Evolutionary conservation across 2,797 vertebrate genomes (phyloP), one percentile per base, ranked within the genome.

Genomic region (Hylomyscus alleni): DNA sequence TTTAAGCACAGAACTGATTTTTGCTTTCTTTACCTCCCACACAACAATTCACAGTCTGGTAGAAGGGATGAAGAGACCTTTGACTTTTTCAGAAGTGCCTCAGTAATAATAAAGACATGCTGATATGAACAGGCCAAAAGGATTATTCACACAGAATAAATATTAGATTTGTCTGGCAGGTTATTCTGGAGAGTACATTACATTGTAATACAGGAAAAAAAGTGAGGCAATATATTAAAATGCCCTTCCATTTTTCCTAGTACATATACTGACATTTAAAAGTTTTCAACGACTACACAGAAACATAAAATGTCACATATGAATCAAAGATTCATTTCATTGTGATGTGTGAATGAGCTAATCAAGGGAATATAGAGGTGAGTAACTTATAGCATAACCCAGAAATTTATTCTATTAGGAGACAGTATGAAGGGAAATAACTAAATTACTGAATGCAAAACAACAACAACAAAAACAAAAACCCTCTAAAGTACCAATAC

Each of bases 361-460:
- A 31, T 90, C 47, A 72, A 94, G 88, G 65, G 50, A n/a, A 73
- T 50, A 54, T 4, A 76, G 47, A 88, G 9, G 31, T 90, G 82
- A 92, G 10, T 82, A 67, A 54, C 22, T 91, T 62, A 95, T 2
- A 72, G 37, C 26, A 50, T 77, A 96, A 88, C 15, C 31, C 37
- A 86, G 44, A 37, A 92, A 93, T 50, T 75, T 20, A 78, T 72
- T 22, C 31, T 60, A 82, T 52, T 17, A 82, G 50, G 44, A 69
- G 44, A 69, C 81, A 91, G 60, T 47, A 69, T 4, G 40, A 77
- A 89, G 78, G n/a, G 14, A 83, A 96, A 91, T 20, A 94, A 67
- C 37, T 96, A 81, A 95, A 95, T n/a, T 93, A 75, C 8, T 44
- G 69, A 52, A 19, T 50, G 54, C 67, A 72, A 95, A 89, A 96